phyloP scores from a whole-genome alignment of 2,888 invertebrate species.

The Eurois occulta region DNA sequence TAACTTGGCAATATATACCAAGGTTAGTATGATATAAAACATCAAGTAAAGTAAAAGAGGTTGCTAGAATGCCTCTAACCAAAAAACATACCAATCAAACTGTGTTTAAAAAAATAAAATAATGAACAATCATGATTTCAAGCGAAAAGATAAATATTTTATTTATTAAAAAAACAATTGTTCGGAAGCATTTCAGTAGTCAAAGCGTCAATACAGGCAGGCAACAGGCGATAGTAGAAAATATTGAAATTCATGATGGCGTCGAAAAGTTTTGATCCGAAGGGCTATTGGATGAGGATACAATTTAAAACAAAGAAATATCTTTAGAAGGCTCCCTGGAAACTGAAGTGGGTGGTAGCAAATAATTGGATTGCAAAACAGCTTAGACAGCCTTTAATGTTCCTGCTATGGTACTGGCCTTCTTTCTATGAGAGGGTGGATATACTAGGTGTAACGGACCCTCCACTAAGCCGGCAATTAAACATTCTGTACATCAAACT shows the following conservation, averaged over 20 bases:
- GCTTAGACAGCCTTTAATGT: not conserved
- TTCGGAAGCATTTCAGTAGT: conserved; percentile 16
- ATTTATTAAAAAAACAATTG: conserved; percentile 19
- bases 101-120: not conserved
- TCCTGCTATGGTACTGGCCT: not conserved
- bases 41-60: not conserved
- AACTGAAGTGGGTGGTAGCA: not conserved
- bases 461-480: too few species aligned
- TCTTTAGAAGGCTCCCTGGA: not conserved
- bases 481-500: too few species aligned
- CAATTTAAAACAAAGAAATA: conserved; percentile 20
- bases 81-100: not conserved
- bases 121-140: conserved; percentile 24
- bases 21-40: not conserved
- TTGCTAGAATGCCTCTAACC: too few species aligned
- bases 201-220: conserved; percentile 30
- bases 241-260: conserved; percentile 60
- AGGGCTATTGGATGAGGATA: conserved; percentile 27
- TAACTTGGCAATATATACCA: too few species aligned
- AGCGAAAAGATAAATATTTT: conserved; percentile 24
- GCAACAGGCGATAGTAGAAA: conserved; percentile 38
- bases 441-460: not conserved
- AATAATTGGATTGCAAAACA: conserved; percentile 1
- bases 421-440: not conserved
- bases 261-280: conserved; percentile 47